These are phyloP conservation scores for Andricus quercusramuli DNA, from an alignment of 2,888 invertebrate species.

Conservation along the genomic window DNA sequence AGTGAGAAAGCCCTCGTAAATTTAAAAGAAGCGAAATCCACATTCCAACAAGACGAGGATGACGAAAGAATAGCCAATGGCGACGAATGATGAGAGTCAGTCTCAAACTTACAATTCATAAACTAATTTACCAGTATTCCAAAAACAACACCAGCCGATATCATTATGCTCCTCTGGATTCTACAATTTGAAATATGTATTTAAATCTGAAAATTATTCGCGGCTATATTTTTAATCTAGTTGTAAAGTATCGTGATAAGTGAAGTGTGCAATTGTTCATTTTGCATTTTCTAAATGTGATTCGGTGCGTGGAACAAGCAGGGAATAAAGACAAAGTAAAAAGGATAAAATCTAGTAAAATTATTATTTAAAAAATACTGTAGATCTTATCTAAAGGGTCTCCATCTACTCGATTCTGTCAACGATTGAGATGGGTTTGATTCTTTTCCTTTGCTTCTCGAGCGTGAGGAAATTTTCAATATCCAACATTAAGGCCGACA, in stretches of 20 bases:
- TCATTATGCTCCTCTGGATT: neutral
- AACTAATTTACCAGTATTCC: neutral
- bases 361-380: slow-evolving; percentile 37
- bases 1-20: slow-evolving; percentile 70
- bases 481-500: slow-evolving; percentile 81
- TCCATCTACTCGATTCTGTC: neutral
- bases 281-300: neutral
- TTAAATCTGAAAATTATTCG: neutral
- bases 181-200: slow-evolving; percentile 11
- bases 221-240: slow-evolving; percentile 9
- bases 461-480: neutral
- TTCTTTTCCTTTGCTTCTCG: too few species aligned
- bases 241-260: neutral
- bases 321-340: slow-evolving; percentile 8
- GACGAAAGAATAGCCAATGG: slow-evolving; percentile 66
- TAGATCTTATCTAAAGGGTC: neutral
- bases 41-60: slow-evolving; percentile 65
- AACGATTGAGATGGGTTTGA: neutral
- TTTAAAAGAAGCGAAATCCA: slow-evolving; percentile 66
- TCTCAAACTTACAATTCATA: slow-evolving; percentile 23
- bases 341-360: neutral
- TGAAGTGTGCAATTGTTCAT: neutral
- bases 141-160: neutral
- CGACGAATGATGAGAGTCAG: slow-evolving; percentile 65
- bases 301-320: neutral